Base-by-base conservation (phyloP, 2,888 invertebrate genomes). In the Polylopha cassiicola region DNA sequence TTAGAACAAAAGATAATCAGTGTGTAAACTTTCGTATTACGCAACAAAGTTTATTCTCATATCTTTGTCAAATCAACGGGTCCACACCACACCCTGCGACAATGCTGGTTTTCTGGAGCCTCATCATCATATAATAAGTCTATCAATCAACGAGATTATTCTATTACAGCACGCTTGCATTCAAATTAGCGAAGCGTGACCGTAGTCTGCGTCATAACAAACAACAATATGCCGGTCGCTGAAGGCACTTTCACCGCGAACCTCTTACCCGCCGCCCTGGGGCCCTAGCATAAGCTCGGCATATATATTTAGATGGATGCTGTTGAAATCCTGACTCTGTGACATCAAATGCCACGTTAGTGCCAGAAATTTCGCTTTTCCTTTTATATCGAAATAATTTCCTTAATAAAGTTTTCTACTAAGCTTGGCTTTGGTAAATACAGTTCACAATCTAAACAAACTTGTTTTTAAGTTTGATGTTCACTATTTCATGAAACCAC, bases 81-180 rank as follows among this genome's bases (percentile, higher is more conserved):
- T 41, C 41, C 41, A 24, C 41, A 24, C 41, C 41, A n/a, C 41
- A 20, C 29, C 26, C 36, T 9, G 41, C 23, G 41, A 41, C 41
- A 41, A 41, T 36, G 41, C 41, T 9, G 15, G 39, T 37, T 44
- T 45, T 37, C 41, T 37, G 33, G 37, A 37, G 37, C 44, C 44
- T 45, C 44, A 42, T 45, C 44, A 42, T 45, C 44, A 45, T 45
- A 45, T 45, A 43, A 46, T 46, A 46, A 46, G 46, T 43, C 43
- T 30, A 46, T 46, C 46, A 43, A 43, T 46, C 43, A 46, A 43
- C 39, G 13, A 46, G 46, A 46, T 46, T 43, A 46, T 46, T 46
- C 39, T 43, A 46, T 46, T 46, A 46, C 45, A 37, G 43, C 43
- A 46, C 34, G 37, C 46, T 45, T 28, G 36, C 38, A 46, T 46